Base-by-base conservation (phyloP, 53 echinoderm and acorn worm species). In the Astropecten irregularis region DNA sequence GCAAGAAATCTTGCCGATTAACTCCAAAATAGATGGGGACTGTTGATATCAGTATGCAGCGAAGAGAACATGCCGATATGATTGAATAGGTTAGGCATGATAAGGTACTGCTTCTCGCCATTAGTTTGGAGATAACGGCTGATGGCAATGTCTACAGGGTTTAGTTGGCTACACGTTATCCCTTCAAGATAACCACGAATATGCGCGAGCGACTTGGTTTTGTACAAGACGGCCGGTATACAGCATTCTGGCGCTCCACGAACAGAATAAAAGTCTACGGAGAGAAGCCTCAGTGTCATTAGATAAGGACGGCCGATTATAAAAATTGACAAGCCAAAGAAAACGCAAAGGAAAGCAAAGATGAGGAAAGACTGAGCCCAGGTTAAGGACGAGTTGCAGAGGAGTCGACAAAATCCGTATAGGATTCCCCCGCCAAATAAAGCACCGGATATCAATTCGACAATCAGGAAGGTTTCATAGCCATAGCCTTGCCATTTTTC, bases 401-500 rank as follows among this genome's bases (percentile, higher is more conserved):
- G 38, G 3, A 65, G 23, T 22, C 31, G 34, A 9, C 32, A 66
- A 21, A 79, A 14, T 26, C 47, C 68, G 36, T 64, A 64, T 42
- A 87, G 53, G 28, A 81, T 16, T 4, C 76, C 68, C 23, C 87
- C 87, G 9, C 81, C 87, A 68, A 79, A 28, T 11, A 55, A 38
- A 8, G 79, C 79, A 28, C 39, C 44, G n/a, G 66, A 33, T 11
- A 87, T 49, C 2, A 87, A 35, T 40, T 87, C 87, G 2, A 36
- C 16, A 25, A 87, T 77, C 13, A 74, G 58, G 13, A 35, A 30
- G 1, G 0, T 4, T 18, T 77, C 81, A 8, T 56, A 46, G 2
- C 76, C 76, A 20, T 54, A 87, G 8, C 87, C 87, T 57, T 87
- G 68, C 87, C 87, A 87, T 49, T 87, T 87, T 42, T 87, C 87